Evolutionary conservation across 1,140 invertebrate species (phyloP).

Genomic region (Agrilus planipennis): DNA sequence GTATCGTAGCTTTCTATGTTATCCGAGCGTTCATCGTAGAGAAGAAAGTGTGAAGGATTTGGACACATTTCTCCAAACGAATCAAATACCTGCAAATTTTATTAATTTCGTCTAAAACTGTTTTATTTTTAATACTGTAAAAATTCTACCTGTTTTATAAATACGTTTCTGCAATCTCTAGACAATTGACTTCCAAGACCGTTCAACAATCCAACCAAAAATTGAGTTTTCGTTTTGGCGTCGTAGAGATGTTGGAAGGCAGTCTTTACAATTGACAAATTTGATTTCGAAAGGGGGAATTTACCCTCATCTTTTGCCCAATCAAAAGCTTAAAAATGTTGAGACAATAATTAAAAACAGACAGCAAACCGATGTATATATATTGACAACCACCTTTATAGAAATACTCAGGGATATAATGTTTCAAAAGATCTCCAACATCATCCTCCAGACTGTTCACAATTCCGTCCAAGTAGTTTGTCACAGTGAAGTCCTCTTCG

Average conservation of each 20-base stretch:
- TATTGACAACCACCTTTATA: conserved; percentile 37
- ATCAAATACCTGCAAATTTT: conserved; percentile 47
- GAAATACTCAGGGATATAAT: conserved; percentile 53
- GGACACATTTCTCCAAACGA: conserved; percentile 36
- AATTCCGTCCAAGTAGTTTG: conserved; percentile 48
- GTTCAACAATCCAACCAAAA: conserved; percentile 49
- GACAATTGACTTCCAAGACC: conserved; percentile 53
- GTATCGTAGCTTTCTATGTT: conserved; percentile 41
- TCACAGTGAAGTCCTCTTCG: conserved; percentile 53
- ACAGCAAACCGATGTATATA: conserved; percentile 3
- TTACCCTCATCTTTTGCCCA: conserved; percentile 42
- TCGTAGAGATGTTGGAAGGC: conserved; percentile 46
- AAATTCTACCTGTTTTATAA: conserved; percentile 44
- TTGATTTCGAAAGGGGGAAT: conserved; percentile 41
- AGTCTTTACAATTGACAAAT: conserved; percentile 49
- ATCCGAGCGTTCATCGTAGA: conserved; percentile 46
- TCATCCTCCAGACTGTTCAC: conserved; percentile 38
- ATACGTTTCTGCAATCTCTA: conserved; percentile 38
- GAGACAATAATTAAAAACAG: conserved; percentile 9
- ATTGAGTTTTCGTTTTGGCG: conserved; percentile 43
- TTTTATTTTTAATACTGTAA: background rate
- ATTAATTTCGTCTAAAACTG: too few relatives aligned
- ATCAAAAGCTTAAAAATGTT: conserved; percentile 36
- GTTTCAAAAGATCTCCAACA: conserved; percentile 34
- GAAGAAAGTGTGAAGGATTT: conserved; percentile 39